A percentile compares a stretch with the other conserved stretches of the same genome.
These are phyloP conservation scores for Ophthalmolycus amberensis DNA, from an alignment of 2,113 vertebrate genomes.

Conservation along the genomic window DNA sequence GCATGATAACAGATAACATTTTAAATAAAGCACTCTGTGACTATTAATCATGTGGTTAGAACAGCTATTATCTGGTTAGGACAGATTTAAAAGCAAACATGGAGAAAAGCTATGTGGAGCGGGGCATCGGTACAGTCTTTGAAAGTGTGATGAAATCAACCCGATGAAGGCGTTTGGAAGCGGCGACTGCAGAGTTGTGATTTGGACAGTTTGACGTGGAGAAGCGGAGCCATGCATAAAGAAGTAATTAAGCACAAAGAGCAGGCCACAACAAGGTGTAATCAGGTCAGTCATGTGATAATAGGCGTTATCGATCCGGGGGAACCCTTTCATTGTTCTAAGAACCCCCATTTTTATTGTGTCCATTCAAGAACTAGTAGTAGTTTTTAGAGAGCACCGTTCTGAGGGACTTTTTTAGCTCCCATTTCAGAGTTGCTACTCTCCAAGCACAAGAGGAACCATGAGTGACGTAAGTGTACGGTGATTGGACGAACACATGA, in stretches of 20 bases:
- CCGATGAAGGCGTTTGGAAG: no score
- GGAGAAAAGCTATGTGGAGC: no score
- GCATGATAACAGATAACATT: not conserved
- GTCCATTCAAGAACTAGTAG: not conserved
- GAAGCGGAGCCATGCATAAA: not conserved
- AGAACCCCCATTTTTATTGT: not conserved
- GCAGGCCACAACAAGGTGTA: not conserved
- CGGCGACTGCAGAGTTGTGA: no score
- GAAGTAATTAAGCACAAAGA: not conserved
- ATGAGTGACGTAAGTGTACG: no score
- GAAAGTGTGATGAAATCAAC: no score
- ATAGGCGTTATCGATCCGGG: no score
- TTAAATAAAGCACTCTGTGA: not conserved
- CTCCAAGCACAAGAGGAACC: no score
- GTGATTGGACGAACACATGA: not conserved
- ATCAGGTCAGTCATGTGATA: not conserved
- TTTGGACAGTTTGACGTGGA: no score
- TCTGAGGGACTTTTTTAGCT: no score
- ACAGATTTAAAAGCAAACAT: not conserved
- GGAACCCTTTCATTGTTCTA: not conserved
- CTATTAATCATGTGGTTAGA: not conserved
- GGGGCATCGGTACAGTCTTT: no score
- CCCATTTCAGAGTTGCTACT: no score
- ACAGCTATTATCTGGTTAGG: not conserved
- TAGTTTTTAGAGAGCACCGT: no score